Base-by-base conservation (phyloP, 2,797 vertebrate species). In the Mormyrus proboscirostris region DNA sequence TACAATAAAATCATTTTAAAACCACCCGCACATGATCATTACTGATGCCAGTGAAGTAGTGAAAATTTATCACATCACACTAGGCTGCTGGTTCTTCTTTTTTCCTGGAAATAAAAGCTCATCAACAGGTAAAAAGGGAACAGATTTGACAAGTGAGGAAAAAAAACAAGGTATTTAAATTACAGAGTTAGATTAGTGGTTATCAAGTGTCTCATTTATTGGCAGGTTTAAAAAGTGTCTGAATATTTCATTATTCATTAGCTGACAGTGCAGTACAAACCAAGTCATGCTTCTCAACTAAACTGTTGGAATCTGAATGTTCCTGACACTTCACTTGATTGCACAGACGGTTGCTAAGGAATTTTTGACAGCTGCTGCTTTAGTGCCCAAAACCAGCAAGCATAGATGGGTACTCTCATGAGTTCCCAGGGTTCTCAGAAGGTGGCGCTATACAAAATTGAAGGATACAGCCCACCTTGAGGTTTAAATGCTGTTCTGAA, bases 331-430 rank as follows among this genome's bases (percentile, higher is more conserved):
- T 41, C 55, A 7, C 59, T 87, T 38, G 49, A 57, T 85, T 25
- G 50, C 85, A n/a, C 84, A 87, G 59, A 62, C n/a, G 3, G 59
- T 55, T 79, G 50, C 49, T 82, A 86, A 76, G 73, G n/a, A 83
- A 82, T 88, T 16, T 79, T 44, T 87, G 62, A 87, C 38, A 82
- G 86, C 53, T 62, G 38, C 87, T 62, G 89, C 38, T 65, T 44
- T 51, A 10, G 51, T 12, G 51, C 51, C 65, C 51, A 47, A 33
- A 49, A n/a, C 29, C 65, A n/a, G 38, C 22, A 16, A 44, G 69
- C 41, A 41, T 87, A 51, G 57, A 6, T 62, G 85, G 47, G 29
- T 87, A n/a, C 53, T 14, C 84, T 88, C 69, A 55, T 29, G 29
- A 19, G 33, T 5, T 16, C 33, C 14, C 33, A 79, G 41, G 38